Conservation (phyloP, 2,113 vertebrate species). For the Calidris pugnax region DNA sequence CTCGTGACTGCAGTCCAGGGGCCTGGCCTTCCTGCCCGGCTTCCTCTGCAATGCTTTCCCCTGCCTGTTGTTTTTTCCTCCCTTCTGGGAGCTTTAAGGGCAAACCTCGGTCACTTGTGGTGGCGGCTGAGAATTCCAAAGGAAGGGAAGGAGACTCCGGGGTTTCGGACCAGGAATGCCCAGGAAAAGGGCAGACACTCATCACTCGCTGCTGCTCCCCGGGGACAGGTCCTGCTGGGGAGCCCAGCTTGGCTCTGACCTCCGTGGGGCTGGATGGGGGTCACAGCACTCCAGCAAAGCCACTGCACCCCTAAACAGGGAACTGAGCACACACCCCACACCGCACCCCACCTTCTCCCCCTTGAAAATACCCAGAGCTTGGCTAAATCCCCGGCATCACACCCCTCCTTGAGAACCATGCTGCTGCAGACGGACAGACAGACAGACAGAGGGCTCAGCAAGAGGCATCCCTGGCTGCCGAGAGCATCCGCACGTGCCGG, state of each 20-base stretch:
- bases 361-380: not conserved
- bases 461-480: not conserved
- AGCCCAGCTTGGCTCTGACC: not conserved
- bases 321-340: accelerated
- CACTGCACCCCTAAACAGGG: accelerated
- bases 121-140: accelerated
- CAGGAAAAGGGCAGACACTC: not conserved
- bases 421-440: not conserved
- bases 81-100: not conserved
- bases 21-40: not conserved
- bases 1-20: not conserved
- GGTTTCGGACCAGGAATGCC: not conserved
- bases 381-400: not conserved
- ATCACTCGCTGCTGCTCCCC: not conserved
- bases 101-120: not conserved
- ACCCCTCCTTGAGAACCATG: not conserved
- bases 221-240: accelerated
- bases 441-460: not conserved
- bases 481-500: not conserved
- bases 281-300: not conserved
- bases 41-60: not conserved
- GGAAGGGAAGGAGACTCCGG: not conserved
- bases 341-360: accelerated
- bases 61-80: not conserved
- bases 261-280: accelerated